Percentiles rank a stretch among this genome's conserved stretches.
phyloP scores from a whole-genome alignment of 2,888 invertebrate genomes.

The Drosophila mercatorum region DNA sequence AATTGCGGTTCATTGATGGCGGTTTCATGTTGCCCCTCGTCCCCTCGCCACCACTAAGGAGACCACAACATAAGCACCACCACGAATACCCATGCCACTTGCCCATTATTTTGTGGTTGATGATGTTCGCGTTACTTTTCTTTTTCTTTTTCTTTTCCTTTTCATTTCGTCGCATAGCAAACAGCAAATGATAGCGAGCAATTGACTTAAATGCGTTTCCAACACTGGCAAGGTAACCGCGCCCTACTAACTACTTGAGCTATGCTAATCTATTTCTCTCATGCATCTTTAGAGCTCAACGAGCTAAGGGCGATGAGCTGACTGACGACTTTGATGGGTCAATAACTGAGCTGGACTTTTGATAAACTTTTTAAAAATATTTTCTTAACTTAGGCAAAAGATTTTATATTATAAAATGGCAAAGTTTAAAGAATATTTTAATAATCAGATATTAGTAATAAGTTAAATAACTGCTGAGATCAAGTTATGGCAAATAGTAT shows the following conservation, averaged over 20 bases:
- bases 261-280: neutral
- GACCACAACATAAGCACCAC: constrained; percentile 18
- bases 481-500: neutral
- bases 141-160: constrained; percentile 4
- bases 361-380: neutral
- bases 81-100: constrained; percentile 11
- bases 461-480: neutral
- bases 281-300: neutral
- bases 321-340: too few relatives aligned
- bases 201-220: constrained; percentile 11
- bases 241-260: neutral
- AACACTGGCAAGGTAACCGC: constrained; percentile 8
- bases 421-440: neutral
- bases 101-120: constrained; percentile 61
- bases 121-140: constrained; percentile 6
- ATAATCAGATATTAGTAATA: neutral
- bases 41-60: constrained; percentile 23
- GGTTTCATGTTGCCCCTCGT: constrained; percentile 57
- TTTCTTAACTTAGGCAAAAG: neutral
- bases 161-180: constrained; percentile 7
- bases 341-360: neutral
- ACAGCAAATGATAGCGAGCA: constrained; percentile 18
- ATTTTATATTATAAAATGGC: neutral
- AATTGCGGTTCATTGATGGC: constrained; percentile 80
- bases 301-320: neutral